Conservation (phyloP, 2,797 vertebrate species). For the Neomorphus geoffroyi region DNA sequence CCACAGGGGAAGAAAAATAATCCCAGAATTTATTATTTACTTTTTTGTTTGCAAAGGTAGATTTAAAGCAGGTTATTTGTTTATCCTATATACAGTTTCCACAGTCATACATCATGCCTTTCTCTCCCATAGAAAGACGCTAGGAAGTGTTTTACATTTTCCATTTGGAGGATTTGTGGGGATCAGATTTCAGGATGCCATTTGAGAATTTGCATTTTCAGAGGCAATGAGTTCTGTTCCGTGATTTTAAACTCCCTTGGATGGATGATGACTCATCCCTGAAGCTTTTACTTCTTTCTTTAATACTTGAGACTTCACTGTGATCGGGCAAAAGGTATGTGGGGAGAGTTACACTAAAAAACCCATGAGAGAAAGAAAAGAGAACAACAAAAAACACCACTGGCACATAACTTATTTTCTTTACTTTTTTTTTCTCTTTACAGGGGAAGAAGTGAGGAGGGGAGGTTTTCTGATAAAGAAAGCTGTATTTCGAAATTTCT, state of each 20-base stretch:
- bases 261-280: not conserved
- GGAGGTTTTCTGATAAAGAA: not conserved
- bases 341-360: not conserved
- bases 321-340: not conserved
- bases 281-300: not conserved
- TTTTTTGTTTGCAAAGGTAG: not conserved
- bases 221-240: rapidly evolving
- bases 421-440: not conserved
- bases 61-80: not conserved
- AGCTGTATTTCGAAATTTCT: not conserved
- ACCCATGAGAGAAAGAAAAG: not conserved
- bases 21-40: rapidly evolving
- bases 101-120: too few species aligned
- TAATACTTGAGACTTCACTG: not conserved
- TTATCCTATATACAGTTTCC: not conserved
- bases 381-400: rapidly evolving
- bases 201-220: not conserved
- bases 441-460: not conserved
- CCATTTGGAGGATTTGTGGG: not conserved
- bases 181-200: not conserved
- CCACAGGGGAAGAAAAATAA: not conserved
- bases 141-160: rapidly evolving
- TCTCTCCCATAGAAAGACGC: not conserved
- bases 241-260: not conserved
- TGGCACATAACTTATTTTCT: not conserved